Percentiles rank a stretch among this genome's conserved stretches.
These are phyloP conservation scores for Aphelenchoides bicaudatus DNA, from an alignment of 2,888 invertebrate species.

Conservation along the genomic window DNA sequence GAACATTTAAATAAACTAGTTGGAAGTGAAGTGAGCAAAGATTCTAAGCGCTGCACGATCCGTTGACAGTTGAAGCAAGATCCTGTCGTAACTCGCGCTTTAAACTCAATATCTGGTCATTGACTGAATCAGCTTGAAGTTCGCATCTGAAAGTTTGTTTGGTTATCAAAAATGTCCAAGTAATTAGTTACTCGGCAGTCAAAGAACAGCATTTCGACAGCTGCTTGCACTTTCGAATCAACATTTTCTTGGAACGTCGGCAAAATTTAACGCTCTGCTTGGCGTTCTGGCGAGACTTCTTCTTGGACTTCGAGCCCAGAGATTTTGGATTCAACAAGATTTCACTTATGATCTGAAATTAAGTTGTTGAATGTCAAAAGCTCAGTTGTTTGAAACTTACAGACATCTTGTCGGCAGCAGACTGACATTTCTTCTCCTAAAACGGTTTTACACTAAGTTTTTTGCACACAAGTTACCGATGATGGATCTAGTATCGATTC, in stretches of 20 bases:
- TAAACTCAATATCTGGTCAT: too few species aligned
- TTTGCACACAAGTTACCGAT: too few species aligned
- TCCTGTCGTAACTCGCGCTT: too few species aligned
- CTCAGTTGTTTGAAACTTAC: too few species aligned
- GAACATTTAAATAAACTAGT: too few species aligned
- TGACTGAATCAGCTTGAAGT: too few species aligned
- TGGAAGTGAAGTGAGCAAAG: too few species aligned
- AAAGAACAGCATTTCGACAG: constrained; percentile 7
- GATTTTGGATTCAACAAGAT: background rate
- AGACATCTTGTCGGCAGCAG: constrained; percentile 11
- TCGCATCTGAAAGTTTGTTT: constrained; percentile 1
- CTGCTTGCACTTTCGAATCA: constrained; percentile 1
- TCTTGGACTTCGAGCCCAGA: background rate
- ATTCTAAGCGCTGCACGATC: too few species aligned
- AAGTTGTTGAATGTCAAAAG: too few species aligned
- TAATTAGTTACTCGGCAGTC: background rate
- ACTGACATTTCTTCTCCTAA: constrained; percentile 9
- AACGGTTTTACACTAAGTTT: too few species aligned
- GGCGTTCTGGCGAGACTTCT: background rate
- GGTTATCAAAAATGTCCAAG: background rate
- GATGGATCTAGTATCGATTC: too few species aligned
- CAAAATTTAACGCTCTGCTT: constrained; percentile 7
- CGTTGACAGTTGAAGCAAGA: too few species aligned
- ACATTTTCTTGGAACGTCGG: constrained; percentile 1
- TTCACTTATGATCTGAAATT: constrained; percentile 10